Base-by-base conservation (phyloP, 1,140 invertebrate genomes). In the Pomacea maculata region DNA sequence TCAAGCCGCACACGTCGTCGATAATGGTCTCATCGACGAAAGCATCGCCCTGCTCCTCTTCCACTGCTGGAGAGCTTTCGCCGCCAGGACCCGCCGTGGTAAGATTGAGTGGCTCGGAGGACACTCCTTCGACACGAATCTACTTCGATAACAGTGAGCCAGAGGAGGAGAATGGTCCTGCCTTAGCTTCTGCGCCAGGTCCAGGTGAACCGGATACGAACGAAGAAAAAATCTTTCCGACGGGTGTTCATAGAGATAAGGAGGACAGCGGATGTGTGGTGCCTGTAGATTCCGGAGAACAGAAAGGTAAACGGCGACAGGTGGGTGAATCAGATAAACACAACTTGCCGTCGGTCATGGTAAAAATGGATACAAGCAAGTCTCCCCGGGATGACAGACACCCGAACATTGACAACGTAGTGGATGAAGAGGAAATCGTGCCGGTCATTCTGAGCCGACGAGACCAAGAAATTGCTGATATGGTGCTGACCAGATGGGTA, bases 401-500 rank as follows among this genome's bases (percentile, higher is more conserved):
- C 34, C 34, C 34, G 1, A 45, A 45, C 0, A 45, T 45, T 6
- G 34, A 68, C 6, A 8, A 15, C 1, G 11, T 14, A 17, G 80
- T 81, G 64, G 6, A 21, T 17, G 80, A 81, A 61, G 75, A 78
- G 9, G 68, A 81, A 7, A 78, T 81, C 34, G 75, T 78, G 10
- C 75, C 80, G 7, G 76, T 72, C 19, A 64, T 64, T 21, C 57
- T 81, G 75, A 68, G 57, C 21, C 64, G 80, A 19, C 63, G 72
- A 57, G 80, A 81, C 3, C 70, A 75, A 17, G 67, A 64, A 15
- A 81, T 54, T 21, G 64, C 70, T 4, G 11, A 64, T 55, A 70
- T 25, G 21, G 75, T 81, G 1, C 70, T 81, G 65, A 29, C 67
- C 54, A 72, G 70, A n/a, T 81, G 80, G 80, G 17, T 81, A 19